Percentiles rank a stretch among this genome's conserved stretches.
phyloP scores from a whole-genome alignment of 2,888 invertebrate species.

The Conchocele bisecta region DNA sequence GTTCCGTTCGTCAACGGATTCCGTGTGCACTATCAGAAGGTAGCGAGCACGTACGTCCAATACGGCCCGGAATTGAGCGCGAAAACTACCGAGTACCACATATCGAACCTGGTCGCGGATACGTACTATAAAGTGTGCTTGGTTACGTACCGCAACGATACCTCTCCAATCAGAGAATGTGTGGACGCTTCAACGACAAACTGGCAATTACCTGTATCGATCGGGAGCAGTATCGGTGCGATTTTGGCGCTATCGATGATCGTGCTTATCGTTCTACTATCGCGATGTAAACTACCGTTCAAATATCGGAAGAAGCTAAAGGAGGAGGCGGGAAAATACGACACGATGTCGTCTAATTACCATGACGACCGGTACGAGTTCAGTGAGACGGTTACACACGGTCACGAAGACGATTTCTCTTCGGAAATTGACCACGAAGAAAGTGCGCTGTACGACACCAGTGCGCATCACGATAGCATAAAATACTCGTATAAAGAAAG shows the following conservation, averaged over 20 bases:
- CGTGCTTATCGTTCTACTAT: conserved; percentile 74
- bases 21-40: conserved; percentile 73
- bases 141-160: conserved; percentile 71
- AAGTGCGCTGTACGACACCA: conserved; percentile 34
- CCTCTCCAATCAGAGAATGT: conserved; percentile 66
- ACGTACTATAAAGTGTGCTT: conserved; percentile 78
- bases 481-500: background rate
- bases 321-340: conserved; percentile 66
- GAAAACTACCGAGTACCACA: conserved; percentile 59
- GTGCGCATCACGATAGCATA: conserved; percentile 12
- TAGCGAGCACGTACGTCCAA: conserved; percentile 72
- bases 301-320: conserved; percentile 49
- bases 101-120: conserved; percentile 75
- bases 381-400: conserved; percentile 75
- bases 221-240: conserved; percentile 78
- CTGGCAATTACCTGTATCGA: conserved; percentile 78
- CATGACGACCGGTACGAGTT: conserved; percentile 74
- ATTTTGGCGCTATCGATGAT: conserved; percentile 76
- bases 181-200: conserved; percentile 75
- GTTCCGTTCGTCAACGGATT: conserved; percentile 62
- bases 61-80: conserved; percentile 69
- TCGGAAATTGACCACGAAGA: conserved; percentile 54
- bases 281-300: conserved; percentile 66
- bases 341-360: conserved; percentile 76
- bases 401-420: conserved; percentile 67